These are phyloP conservation scores for Acholoe squamosa DNA, from an alignment of 2,888 invertebrate species.

Conservation along the genomic window DNA sequence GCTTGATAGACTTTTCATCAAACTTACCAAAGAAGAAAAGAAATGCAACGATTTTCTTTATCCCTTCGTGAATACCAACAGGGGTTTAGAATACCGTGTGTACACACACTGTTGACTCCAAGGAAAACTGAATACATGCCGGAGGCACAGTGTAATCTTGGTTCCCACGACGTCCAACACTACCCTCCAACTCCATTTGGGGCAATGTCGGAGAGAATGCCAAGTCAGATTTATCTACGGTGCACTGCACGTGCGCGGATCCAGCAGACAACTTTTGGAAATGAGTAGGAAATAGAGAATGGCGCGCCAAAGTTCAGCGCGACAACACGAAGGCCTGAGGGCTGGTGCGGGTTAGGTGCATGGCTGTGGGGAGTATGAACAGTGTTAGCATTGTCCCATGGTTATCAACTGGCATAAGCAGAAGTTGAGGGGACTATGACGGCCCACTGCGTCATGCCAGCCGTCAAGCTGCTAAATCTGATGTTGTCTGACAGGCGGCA, in stretches of 20 bases:
- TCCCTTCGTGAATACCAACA: too few species aligned
- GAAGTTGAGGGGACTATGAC: background rate
- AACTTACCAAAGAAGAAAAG: too few species aligned
- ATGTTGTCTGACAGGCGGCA: slow-evolving; percentile 31
- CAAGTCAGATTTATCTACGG: background rate
- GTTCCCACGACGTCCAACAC: background rate
- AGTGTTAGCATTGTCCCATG: background rate
- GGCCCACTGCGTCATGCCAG: background rate
- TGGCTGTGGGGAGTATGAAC: background rate
- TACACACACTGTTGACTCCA: slow-evolving; percentile 20
- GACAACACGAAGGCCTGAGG: background rate
- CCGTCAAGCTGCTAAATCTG: background rate
- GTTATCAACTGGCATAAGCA: slow-evolving; percentile 5
- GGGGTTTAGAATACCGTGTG: background rate
- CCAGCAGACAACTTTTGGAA: background rate
- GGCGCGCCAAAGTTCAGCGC: background rate
- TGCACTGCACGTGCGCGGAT: background rate
- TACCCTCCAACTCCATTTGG: background rate
- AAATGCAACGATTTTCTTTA: too few species aligned
- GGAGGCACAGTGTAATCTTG: background rate
- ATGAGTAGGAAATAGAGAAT: background rate
- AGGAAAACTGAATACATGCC: background rate
- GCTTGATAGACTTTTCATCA: too few species aligned
- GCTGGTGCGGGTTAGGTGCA: background rate
- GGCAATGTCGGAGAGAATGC: background rate